Evolutionary conservation across 2,888 invertebrate species (phyloP).

Genomic region (Osmoderma eremita): DNA sequence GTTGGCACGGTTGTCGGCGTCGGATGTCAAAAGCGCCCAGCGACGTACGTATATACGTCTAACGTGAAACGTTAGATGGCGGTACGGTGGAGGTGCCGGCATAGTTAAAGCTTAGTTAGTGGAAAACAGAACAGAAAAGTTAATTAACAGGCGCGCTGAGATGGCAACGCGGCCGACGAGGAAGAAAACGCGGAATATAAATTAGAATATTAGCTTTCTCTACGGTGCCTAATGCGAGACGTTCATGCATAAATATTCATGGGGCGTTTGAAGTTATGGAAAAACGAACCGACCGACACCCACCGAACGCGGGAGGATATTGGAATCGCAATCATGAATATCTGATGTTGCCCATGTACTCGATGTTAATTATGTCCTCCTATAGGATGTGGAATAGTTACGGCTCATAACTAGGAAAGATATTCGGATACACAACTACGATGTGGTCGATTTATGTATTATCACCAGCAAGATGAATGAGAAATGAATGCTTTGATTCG

Average conservation of each 20-base stretch:
- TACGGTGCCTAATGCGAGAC: constrained; percentile 31
- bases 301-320: constrained; percentile 25
- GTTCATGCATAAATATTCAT: constrained; percentile 41
- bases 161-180: constrained; percentile 11
- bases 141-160: constrained; percentile 34
- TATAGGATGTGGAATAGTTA: neutral
- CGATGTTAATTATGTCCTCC: constrained; percentile 32
- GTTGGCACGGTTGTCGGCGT: neutral
- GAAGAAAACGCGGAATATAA: constrained; percentile 43
- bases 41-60: constrained; percentile 19
- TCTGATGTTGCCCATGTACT: constrained; percentile 16
- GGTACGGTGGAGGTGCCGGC: constrained; percentile 12
- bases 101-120: constrained; percentile 35
- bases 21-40: neutral
- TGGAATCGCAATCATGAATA: constrained; percentile 38
- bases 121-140: constrained; percentile 37
- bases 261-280: constrained; percentile 40
- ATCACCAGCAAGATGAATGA: too few relatives aligned
- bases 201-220: constrained; percentile 44
- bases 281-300: constrained; percentile 27
- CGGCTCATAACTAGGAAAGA: neutral
- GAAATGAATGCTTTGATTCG: too few relatives aligned
- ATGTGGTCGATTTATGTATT: too few relatives aligned
- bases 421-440: too few relatives aligned
- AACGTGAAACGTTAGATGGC: constrained; percentile 21